Evolutionary conservation across 2,113 vertebrate species (phyloP), one percentile per base, ranked within the genome.

Genomic region (Aptenodytes forsteri): DNA sequence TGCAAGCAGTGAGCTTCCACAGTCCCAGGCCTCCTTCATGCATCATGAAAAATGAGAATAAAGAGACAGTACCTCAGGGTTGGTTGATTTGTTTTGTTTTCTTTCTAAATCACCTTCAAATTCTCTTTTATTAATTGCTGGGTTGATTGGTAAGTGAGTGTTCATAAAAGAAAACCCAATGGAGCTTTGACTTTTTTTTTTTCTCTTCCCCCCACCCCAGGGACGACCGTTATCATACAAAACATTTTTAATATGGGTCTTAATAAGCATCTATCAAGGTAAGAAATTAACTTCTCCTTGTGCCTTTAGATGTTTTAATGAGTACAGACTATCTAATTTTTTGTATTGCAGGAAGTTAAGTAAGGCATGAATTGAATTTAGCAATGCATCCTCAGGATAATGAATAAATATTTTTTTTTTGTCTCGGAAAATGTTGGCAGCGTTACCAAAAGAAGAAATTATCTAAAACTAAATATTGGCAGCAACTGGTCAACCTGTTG

Each of bases 231-330:
- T 99, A 6, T 99, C 99, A 10, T 99, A 99, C 97, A 99, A 99
- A 98, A 99, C 99, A 0, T 99, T 99, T 98, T 98, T 99, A 78
- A 99, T 99, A 96, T 99, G 99, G 99, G 99, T 99, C 87, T 95
- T 99, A 90, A 99, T 99, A 96, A 99, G 99, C 97, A 99, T 99
- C 97, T 99, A 99, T 96, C 99, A 99, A 99, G 99, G 99, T 99
- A 98, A 98, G 98, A 70, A 54, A n/a, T 61, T 7, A 34, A 7
- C 23, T 79, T 76, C 66, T 90, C 34, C 17, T 52, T 25, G 17
- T 76, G 32, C 27, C 22, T 89, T 82, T 71, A 20, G 66, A 55
- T 49, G 36, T 38, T 88, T 29, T 26, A 50, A 25, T 36, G n/a
- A 72, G 4, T 71, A 38, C 25, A 49, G 64, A 58, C 49, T 81